Evolutionary conservation across 2,113 vertebrate species (phyloP), one percentile per base, ranked within the genome.

Genomic region (Clupea harengus): DNA sequence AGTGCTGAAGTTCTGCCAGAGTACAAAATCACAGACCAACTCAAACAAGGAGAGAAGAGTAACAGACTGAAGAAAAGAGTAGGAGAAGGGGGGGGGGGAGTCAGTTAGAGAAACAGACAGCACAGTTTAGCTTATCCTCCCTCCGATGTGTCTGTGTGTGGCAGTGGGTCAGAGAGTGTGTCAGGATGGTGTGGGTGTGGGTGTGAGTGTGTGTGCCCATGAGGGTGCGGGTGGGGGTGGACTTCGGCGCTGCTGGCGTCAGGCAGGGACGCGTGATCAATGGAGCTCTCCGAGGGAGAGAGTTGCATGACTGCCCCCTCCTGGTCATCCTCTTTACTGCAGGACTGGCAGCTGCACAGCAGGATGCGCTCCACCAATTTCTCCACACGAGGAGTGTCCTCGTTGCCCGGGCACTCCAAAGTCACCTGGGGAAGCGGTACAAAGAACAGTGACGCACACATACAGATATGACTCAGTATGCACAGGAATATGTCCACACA

Each of bases 291-390:
- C 49, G 97, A 95, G 81, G 97, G 95, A 84, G 97, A 98, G 75
- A 97, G 95, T 4, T 96, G 97, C 95, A 99, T 95, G 85, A 97
- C 92, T 49, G 96, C 95, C 88, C 96, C 97, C 91, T 98, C 97
- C 54, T 97, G 97, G 91, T 90, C 94, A 0, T 94, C 95, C 86
- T 99, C 98, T 91, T 97, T 98, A 90, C 96, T 97, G 0, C 98
- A 99, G 0, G 98, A 97, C 95, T 99, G 98, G 92, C 98, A 99
- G 95, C 98, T 99, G 82, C 98, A 99, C 85, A 96, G 97, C 80
- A 98, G 90, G 45, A 99, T 99, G 93, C 97, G 96, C 93, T 99
- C 98, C 92, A 99, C 98, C 92, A 99, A 91, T 86, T 99, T 99
- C 89, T 99, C 97, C 88, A 99, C 97, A 1, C 94, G 93, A 75